Conservation (phyloP, 92 coral and sea anemone species). For the Porites rus region DNA sequence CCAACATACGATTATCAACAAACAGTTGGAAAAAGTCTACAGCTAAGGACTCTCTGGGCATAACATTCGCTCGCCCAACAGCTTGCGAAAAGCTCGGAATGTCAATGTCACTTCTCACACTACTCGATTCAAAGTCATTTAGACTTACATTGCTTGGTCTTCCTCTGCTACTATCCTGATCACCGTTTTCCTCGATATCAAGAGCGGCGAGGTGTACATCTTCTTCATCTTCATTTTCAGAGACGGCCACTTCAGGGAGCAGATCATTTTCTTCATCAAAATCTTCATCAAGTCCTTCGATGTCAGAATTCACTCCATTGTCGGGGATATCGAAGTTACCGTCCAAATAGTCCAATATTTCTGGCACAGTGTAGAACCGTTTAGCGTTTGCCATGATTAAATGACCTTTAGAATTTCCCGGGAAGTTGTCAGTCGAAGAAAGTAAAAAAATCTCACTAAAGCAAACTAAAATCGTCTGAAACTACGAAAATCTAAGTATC, state of each 20-base stretch:
- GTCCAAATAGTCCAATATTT: conserved; percentile 23
- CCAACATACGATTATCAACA: conserved; percentile 6
- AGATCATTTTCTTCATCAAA: conserved; percentile 30
- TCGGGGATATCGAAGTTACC: conserved; percentile 40
- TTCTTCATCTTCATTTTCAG: conserved; percentile 23
- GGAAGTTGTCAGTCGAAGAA: conserved; percentile 6
- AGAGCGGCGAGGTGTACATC: conserved; percentile 11
- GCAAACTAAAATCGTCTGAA: not conserved
- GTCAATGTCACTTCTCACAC: not conserved
- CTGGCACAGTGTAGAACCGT: conserved; percentile 18
- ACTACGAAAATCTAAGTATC: not conserved
- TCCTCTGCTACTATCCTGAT: conserved; percentile 27
- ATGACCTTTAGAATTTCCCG: conserved; percentile 7
- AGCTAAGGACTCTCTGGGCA: not conserved
- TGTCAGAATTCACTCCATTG: conserved; percentile 33
- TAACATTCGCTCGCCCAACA: not conserved
- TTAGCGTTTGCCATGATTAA: conserved; percentile 3
- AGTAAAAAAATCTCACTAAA: conserved; percentile 6
- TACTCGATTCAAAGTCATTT: conserved; percentile 12
- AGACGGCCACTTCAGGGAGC: conserved; percentile 22
- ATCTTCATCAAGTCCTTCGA: conserved; percentile 40
- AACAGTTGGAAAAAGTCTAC: conserved; percentile 24
- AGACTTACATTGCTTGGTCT: conserved; percentile 32
- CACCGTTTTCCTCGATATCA: conserved; percentile 33
- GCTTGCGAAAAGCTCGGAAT: conserved; percentile 1